Base-by-base conservation (phyloP, 2,888 invertebrate genomes). In the Sipha maydis region DNA sequence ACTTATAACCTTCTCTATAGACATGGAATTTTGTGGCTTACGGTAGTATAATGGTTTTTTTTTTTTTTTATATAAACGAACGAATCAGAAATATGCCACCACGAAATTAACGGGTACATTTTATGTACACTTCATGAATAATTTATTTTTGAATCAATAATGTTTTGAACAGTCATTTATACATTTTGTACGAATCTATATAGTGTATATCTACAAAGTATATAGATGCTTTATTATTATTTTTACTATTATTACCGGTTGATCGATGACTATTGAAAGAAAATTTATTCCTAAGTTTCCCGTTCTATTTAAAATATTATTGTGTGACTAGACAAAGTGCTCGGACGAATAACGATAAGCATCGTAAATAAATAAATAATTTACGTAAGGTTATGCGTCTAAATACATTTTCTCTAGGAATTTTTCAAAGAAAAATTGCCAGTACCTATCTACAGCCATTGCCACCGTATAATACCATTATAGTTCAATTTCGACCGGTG, bases 111-210 rank as follows among this genome's bases (percentile, higher is more conserved):
- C 86, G 80, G 61, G 61, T 75, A 41, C 75, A 8, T 61, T 71
- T 86, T 61, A 54, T 48, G 48, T 88, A 34, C 9, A 80, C 79
- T 88, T 86, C 86, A 86, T 86, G 71, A 86, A 86, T 79, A 79
- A 86, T 86, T 86, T 80, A 86, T 88, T 80, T 71, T 75, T 31
- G 80, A 88, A 88, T 80, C 85, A 71, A 85, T 85, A 79, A 19
- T 19, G 71, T 85, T 85, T 73, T 34, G 48, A 34, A 85, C 78
- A 54, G 78, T 78, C 85, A 54, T 78, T 79, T 56, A 78, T 38
- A 67, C 54, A 67, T 73, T 67, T 8, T 9, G 61, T 48, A 41
- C 67, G 86, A 86, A 69, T 75, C 75, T 28, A 84, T 31, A 34
- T 34, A 34, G 4, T 34, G 34, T 34, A 34, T 34, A 4, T 34